phyloP scores from a whole-genome alignment of 2,797 vertebrate genomes.

The Nannoperca obscura region DNA sequence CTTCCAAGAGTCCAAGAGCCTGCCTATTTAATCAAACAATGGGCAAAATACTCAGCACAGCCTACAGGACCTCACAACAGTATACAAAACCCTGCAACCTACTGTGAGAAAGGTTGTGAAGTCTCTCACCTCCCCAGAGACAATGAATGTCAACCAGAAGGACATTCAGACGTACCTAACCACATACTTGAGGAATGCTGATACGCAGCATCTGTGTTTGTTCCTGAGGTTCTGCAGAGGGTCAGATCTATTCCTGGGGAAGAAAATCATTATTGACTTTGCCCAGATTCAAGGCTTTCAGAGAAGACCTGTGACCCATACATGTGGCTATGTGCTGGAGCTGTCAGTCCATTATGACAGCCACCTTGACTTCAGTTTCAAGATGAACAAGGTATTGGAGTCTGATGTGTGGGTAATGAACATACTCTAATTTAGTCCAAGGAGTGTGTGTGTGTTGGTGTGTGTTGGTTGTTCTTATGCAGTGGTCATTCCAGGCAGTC shows the following conservation, averaged over 20 bases:
- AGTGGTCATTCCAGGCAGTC: slow-evolving; percentile 39
- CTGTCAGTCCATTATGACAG: slow-evolving; percentile 18
- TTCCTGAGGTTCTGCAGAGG: slow-evolving; percentile 53
- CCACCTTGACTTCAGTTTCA: neutral
- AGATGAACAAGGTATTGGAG: neutral
- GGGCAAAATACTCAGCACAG: slow-evolving; percentile 7
- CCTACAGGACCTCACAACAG: slow-evolving; percentile 16
- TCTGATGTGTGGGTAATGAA: slow-evolving; percentile 4
- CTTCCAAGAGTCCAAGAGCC: slow-evolving; percentile 53
- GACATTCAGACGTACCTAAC: slow-evolving; percentile 37
- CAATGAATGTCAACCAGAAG: slow-evolving; percentile 34
- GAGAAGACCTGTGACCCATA: slow-evolving; percentile 16
- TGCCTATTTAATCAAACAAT: slow-evolving; percentile 47
- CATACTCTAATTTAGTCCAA: neutral
- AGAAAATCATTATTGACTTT: slow-evolving; percentile 26
- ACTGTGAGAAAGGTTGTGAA: slow-evolving; percentile 22
- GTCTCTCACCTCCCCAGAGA: slow-evolving; percentile 12
- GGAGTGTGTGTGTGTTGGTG: neutral
- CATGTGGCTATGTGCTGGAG: slow-evolving; percentile 10
- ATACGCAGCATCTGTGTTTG: slow-evolving; percentile 24
- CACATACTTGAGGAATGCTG: slow-evolving; percentile 17
- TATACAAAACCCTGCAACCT: slow-evolving; percentile 35
- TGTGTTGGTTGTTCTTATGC: slow-evolving; percentile 34
- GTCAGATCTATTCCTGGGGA: slow-evolving; percentile 38
- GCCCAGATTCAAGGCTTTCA: slow-evolving; percentile 28